phyloP scores from a whole-genome alignment of 2,888 invertebrate species.

The Eupeodes luniger region DNA sequence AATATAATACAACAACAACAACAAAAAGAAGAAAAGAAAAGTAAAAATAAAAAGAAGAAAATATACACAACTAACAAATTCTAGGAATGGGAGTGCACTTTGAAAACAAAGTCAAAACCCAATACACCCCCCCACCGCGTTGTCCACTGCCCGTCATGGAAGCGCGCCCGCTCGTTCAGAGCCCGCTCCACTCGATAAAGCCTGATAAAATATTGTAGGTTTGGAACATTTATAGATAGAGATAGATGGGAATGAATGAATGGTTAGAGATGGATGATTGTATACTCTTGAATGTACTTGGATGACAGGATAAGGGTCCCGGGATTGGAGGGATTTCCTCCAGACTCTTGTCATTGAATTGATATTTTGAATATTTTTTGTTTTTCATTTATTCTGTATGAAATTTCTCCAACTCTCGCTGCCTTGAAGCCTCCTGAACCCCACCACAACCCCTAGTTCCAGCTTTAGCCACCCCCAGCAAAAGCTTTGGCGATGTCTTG shows the following conservation, averaged over 20 bases:
- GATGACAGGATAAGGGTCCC: conserved; percentile 12
- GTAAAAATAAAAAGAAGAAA: neutral
- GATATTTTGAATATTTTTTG: conserved; percentile 44
- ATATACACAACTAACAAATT: conserved; percentile 15
- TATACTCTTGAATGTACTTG: conserved; percentile 4
- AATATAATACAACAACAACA: conserved; percentile 13
- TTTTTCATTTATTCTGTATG: neutral
- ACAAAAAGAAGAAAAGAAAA: neutral
- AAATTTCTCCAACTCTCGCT: conserved; percentile 1
- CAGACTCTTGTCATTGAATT: conserved; percentile 57
- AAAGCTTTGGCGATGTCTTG: conserved; percentile 15
- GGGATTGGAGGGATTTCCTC: conserved; percentile 13
- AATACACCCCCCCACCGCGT: neutral
- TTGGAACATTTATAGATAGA: neutral
- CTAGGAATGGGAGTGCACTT: conserved; percentile 37
- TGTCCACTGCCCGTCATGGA: neutral
- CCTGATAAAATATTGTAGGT: neutral
- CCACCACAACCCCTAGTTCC: too few relatives aligned
- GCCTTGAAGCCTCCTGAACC: too few relatives aligned
- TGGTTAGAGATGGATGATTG: conserved; percentile 17
- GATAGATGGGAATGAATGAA: conserved; percentile 18
- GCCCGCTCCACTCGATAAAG: conserved; percentile 1
- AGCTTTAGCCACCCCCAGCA: neutral
- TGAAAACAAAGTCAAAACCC: conserved; percentile 21
- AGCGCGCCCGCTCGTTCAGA: too few relatives aligned